A percentile compares a stretch with the other conserved stretches of the same genome.
Evolutionary conservation across 2,888 invertebrate species (phyloP).

Genomic region (Caenorhabditis doughertyi): DNA sequence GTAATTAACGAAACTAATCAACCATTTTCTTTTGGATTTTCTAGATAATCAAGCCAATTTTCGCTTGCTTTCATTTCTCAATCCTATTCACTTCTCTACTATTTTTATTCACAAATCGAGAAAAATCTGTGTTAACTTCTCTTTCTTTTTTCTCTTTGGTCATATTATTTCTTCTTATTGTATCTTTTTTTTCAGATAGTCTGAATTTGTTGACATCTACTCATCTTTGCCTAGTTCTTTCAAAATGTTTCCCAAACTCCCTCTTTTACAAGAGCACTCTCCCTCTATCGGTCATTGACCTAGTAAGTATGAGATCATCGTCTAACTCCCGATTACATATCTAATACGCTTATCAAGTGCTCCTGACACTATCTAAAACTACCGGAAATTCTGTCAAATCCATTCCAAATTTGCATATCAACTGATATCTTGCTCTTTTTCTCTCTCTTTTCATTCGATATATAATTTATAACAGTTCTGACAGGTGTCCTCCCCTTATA

Average conservation of each 20-base stretch:
- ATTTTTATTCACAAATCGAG: not conserved
- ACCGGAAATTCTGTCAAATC: not conserved
- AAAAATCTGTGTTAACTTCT: too few relatives aligned
- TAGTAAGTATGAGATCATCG: too few relatives aligned
- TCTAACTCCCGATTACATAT: too few relatives aligned
- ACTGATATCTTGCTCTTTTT: constrained; percentile 6
- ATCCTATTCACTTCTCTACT: not conserved
- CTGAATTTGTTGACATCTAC: too few relatives aligned
- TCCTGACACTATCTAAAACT: too few relatives aligned
- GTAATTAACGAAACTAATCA: constrained; percentile 31
- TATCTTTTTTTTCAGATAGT: not conserved
- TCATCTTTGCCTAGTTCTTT: too few relatives aligned
- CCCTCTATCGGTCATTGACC: too few relatives aligned
- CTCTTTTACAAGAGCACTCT: too few relatives aligned
- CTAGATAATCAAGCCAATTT: constrained; percentile 29
- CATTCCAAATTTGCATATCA: constrained; percentile 12
- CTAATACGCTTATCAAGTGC: not conserved
- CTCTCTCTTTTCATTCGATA: constrained; percentile 23
- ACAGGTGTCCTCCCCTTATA: constrained; percentile 43
- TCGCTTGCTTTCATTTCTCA: not conserved
- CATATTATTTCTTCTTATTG: not conserved
- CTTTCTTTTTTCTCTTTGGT: not conserved
- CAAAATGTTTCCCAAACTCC: too few relatives aligned
- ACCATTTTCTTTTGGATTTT: not conserved
- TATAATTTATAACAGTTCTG: constrained; percentile 51